Conservation (phyloP, 1,140 invertebrate species). For the Leptinotarsa lineolata region DNA sequence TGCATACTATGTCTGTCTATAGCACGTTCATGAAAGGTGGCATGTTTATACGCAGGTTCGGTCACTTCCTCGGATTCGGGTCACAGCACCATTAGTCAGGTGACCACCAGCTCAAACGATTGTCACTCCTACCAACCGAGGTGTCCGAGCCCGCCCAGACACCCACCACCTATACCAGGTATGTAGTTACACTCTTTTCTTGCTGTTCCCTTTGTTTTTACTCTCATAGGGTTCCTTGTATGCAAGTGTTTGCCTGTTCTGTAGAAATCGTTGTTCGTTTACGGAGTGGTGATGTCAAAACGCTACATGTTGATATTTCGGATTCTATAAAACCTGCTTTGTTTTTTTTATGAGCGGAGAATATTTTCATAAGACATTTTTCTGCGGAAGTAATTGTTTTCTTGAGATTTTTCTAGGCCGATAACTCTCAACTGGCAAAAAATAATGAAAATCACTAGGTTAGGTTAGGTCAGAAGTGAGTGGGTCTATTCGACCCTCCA, state of each 20-base stretch:
- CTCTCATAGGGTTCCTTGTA: slow-evolving; percentile 16
- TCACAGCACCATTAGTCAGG: slow-evolving; percentile 54
- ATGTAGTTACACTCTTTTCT: slow-evolving; percentile 38
- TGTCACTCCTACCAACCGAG: slow-evolving; percentile 49
- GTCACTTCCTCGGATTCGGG: slow-evolving; percentile 55
- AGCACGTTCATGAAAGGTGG: slow-evolving; percentile 2
- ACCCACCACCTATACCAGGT: slow-evolving; percentile 52
- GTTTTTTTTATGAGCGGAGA: no score
- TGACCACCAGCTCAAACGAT: slow-evolving; percentile 48
- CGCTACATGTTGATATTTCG: no score
- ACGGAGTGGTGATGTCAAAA: not conserved
- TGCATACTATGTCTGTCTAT: no score
- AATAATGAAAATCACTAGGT: no score
- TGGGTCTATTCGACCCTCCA: no score
- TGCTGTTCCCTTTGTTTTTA: slow-evolving; percentile 16
- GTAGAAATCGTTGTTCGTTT: not conserved
- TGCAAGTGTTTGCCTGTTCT: not conserved
- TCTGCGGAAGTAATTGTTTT: no score
- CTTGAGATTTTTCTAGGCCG: no score
- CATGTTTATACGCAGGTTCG: slow-evolving; percentile 49
- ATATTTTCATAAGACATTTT: no score
- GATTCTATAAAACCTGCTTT: no score
- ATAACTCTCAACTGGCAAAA: no score
- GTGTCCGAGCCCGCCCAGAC: slow-evolving; percentile 53
- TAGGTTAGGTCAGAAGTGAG: no score